Conservation (phyloP, 2,888 invertebrate species). For the Cataglyphis albicans region DNA sequence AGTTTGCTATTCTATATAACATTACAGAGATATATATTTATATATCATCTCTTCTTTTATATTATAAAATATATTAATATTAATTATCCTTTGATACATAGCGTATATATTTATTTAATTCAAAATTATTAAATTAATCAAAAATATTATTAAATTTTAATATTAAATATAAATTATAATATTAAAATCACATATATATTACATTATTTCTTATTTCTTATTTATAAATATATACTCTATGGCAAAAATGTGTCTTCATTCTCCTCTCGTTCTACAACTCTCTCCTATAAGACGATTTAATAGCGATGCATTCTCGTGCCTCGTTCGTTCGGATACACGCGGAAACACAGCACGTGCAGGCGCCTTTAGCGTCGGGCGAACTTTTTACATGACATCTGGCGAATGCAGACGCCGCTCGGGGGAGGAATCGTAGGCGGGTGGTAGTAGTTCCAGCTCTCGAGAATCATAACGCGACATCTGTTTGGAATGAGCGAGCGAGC, state of each 20-base stretch:
- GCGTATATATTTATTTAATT: neutral
- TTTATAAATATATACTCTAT: neutral
- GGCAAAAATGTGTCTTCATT: neutral
- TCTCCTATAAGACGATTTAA: neutral
- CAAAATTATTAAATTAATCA: neutral
- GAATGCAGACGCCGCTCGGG: constrained; percentile 57
- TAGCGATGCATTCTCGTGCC: neutral
- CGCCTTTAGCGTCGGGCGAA: constrained; percentile 55
- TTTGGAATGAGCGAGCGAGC: constrained; percentile 76
- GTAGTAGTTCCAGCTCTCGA: constrained; percentile 56
- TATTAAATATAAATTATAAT: neutral
- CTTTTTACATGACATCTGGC: constrained; percentile 78
- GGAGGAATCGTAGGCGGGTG: constrained; percentile 56
- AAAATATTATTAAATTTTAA: neutral
- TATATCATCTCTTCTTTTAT: neutral
- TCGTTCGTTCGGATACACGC: constrained; percentile 34
- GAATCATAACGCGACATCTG: constrained; percentile 81
- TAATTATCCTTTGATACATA: neutral
- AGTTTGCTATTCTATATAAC: neutral
- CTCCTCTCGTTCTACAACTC: neutral
- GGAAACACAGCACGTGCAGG: constrained; percentile 39
- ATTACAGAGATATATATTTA: neutral
- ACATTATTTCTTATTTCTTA: neutral
- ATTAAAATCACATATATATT: neutral
- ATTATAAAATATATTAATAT: no score